Conservation (phyloP, 2,888 invertebrate genomes). For the Ommatoiulus sabulosus region DNA sequence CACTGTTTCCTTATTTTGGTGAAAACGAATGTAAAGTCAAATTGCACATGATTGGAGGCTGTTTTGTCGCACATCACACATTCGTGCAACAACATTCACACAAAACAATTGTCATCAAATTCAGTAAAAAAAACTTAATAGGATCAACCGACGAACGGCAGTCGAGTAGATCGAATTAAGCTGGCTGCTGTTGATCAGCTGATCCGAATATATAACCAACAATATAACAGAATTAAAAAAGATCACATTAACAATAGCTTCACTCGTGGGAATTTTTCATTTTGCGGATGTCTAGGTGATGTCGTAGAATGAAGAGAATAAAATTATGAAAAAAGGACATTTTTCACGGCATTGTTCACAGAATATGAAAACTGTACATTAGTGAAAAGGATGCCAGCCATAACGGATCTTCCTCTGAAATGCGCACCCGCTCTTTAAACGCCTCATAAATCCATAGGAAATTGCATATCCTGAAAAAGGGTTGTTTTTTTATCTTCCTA, state of each 20-base stretch:
- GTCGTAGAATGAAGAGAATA: conserved; percentile 42
- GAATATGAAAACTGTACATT: conserved; percentile 46
- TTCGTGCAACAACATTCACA: conserved; percentile 41
- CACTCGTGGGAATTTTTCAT: conserved; percentile 37
- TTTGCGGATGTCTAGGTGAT: conserved; percentile 28
- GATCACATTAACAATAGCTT: conserved; percentile 53
- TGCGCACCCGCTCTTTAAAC: background rate
- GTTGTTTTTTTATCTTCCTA: background rate
- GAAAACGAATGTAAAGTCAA: background rate
- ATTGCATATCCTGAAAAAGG: conserved; percentile 44
- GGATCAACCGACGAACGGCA: conserved; percentile 32
- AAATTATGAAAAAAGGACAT: conserved; percentile 46
- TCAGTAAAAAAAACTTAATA: conserved; percentile 46
- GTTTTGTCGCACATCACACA: conserved; percentile 46
- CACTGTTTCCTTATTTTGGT: background rate
- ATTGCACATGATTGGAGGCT: conserved; percentile 46
- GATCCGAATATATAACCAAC: conserved; percentile 47
- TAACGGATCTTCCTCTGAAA: background rate
- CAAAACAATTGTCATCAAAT: conserved; percentile 48
- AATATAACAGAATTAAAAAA: conserved; percentile 54
- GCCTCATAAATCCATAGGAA: conserved; percentile 5
- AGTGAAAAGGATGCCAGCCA: conserved; percentile 46
- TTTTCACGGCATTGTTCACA: conserved; percentile 48
- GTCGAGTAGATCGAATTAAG: background rate
- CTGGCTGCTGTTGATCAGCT: background rate